Evolutionary conservation across 2,113 vertebrate species (phyloP), one percentile per base, ranked within the genome.

Genomic region (Guaruba guarouba): DNA sequence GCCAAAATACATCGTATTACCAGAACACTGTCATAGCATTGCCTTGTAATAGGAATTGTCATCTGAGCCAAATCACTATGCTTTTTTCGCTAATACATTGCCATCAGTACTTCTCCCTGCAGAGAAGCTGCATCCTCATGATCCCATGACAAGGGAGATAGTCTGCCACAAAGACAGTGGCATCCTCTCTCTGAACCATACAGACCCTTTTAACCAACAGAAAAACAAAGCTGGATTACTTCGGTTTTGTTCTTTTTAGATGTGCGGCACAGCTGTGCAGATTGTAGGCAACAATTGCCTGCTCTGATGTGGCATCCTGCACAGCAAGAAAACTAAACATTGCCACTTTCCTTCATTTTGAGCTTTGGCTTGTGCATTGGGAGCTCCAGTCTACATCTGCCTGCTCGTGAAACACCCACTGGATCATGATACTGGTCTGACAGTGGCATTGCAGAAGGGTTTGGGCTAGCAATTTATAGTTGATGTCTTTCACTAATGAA

Each of bases 71-170:
- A 88, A 87, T 16, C 52, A 68, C 69, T 79, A 24, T 29, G 77
- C 14, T 43, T 95, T 84, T 86, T 93, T 95, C 79, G 93, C 78
- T 95, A 92, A 92, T 64, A 28, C 69, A 89, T 87, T 69, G 25
- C 74, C 57, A 92, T 76, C 57, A 68, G 29, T 82, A 52, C 39
- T 82, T 89, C 66, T 84, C 77, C 81, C 70, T 87, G 74, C 41
- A 82, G 90, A 96, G 57, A 82, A 85, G 20, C 35, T 64, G 39
- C 62, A 71, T 94, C 75, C 79, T 91, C 74, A 39, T 73, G 70
- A 78, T 91, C 52, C 57, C 52, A 22, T 48, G 78, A 85, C 70
- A 89, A 76, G 89, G 66, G 66, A 89, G 27, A 74, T 63, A 82
- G 64, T 35, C 48, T 92, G 92, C 84, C 69, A 79, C 57, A 89